phyloP scores from a whole-genome alignment of 35 echinoderm and acorn worm genomes.

The Patiria miniata region DNA sequence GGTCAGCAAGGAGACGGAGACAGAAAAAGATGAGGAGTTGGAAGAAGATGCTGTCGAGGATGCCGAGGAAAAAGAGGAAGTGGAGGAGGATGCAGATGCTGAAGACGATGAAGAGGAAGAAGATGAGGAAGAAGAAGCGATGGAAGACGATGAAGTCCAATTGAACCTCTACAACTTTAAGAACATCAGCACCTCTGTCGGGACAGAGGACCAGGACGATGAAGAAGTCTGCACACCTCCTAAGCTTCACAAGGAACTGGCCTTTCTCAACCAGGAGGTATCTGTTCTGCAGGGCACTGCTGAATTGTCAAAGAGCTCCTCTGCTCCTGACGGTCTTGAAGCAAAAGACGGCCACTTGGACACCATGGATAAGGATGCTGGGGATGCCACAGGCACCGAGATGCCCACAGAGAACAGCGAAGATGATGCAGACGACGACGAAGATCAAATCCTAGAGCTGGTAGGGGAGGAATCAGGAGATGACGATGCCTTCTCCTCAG shows the following conservation, averaged over 20 bases:
- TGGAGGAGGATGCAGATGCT: neutral
- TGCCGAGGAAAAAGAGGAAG: constrained; percentile 31
- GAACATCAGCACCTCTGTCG: constrained; percentile 37
- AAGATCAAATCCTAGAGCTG: constrained; percentile 7
- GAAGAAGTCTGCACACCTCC: constrained; percentile 60
- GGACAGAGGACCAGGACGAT: constrained; percentile 41
- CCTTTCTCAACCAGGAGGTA: constrained; percentile 67
- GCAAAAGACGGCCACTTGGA: neutral
- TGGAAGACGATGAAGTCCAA: constrained; percentile 8
- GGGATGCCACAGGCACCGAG: neutral
- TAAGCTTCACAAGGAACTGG: constrained; percentile 73
- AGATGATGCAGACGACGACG: constrained; percentile 20
- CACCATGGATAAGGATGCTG: neutral
- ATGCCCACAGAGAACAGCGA: constrained; percentile 12
- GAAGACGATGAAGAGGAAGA: constrained; percentile 32
- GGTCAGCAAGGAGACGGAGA: constrained; percentile 30
- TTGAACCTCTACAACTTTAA: constrained; percentile 19
- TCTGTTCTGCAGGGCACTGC: constrained; percentile 43
- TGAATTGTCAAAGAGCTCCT: constrained; percentile 8
- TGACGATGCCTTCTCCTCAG: constrained; percentile 34
- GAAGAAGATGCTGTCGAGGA: neutral
- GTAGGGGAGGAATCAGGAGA: constrained; percentile 21
- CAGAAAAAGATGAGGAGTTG: neutral
- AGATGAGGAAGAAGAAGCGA: constrained; percentile 33
- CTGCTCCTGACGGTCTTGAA: neutral